Conservation (phyloP, 2,888 invertebrate genomes). For the Yponomeuta evonymella region DNA sequence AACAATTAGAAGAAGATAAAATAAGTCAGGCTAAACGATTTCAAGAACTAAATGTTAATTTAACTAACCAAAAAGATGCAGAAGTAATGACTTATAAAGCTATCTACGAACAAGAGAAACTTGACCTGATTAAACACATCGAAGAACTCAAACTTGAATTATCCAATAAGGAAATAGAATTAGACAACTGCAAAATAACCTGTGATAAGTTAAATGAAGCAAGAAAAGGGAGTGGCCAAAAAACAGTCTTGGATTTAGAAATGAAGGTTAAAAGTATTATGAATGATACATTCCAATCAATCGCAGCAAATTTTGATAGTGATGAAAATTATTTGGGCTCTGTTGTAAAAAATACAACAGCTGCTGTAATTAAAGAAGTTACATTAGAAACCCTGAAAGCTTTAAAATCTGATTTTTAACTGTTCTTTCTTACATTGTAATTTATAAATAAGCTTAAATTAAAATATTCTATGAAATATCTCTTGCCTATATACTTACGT, state of each 20-base stretch:
- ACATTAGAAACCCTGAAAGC: conserved; percentile 46
- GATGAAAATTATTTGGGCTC: conserved; percentile 45
- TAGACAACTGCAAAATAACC: conserved; percentile 20
- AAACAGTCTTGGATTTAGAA: not conserved
- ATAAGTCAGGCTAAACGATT: not conserved
- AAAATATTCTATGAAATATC: too few species aligned
- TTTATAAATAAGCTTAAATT: not conserved
- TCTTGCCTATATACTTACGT: too few species aligned
- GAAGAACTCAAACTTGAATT: conserved; percentile 31
- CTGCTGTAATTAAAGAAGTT: conserved; percentile 52
- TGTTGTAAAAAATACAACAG: conserved; percentile 47
- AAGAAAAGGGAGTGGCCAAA: conserved; percentile 20
- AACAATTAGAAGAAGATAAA: not conserved
- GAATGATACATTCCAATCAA: conserved; percentile 58
- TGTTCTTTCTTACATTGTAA: not conserved
- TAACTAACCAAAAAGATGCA: not conserved
- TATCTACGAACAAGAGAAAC: conserved; percentile 23
- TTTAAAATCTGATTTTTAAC: not conserved
- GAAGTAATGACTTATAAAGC: not conserved
- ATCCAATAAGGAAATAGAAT: conserved; percentile 29
- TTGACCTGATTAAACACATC: conserved; percentile 27
- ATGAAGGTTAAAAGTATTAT: conserved; percentile 50
- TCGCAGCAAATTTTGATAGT: conserved; percentile 51
- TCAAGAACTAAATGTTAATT: not conserved
- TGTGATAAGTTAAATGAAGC: conserved; percentile 28